Base-by-base conservation (phyloP, 2,888 invertebrate genomes). In the Cistogaster globosa region DNA sequence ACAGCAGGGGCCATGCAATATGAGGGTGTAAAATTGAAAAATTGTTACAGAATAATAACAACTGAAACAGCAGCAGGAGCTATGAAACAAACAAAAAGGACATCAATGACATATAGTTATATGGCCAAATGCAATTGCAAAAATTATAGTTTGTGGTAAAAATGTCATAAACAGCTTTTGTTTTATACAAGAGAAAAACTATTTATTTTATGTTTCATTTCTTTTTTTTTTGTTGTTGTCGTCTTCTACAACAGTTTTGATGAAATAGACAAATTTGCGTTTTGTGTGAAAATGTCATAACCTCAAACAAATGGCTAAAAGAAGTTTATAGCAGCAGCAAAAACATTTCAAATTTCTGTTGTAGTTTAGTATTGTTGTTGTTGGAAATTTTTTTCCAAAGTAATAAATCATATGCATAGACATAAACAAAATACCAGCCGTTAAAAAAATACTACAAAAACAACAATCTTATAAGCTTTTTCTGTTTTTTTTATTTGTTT, bases 221-320 rank as follows among this genome's bases (percentile, higher is more conserved):
- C 63, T 26, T 75, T 68, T 72, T 62, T 32, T 20, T 55, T 60
- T 60, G 36, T 20, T 9, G 42, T 58, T 48, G 4, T 72, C 48
- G 16, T n/a, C 71, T 58, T 36, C 48, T 60, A 53, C 62, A 81
- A 60, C 69, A 75, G 51, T 89, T 90, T 90, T 91, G 90, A 90
- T 90, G 91, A 90, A 90, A 90, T 90, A 90, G 91, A 90, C 91
- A 90, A 90, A 90, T 90, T 90, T 90, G 90, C 91, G 90, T 90
- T 90, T 89, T 89, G 82, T 85, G 78, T 82, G 82, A 85, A 85
- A 85, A 82, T 85, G 85, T 85, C 85, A 85, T 85, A 85, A 85
- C 85, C 85, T 82, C 82, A 82, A 85, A 85, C 85, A 85, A 85
- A 85, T 85, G 82, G 76, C 57, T 71, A 83, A 76, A 83, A 83